A percentile compares a stretch with the other conserved stretches of the same genome.
Evolutionary conservation across 2,797 vertebrate genomes (phyloP).

Genomic region (Bryconaethiops microstoma): DNA sequence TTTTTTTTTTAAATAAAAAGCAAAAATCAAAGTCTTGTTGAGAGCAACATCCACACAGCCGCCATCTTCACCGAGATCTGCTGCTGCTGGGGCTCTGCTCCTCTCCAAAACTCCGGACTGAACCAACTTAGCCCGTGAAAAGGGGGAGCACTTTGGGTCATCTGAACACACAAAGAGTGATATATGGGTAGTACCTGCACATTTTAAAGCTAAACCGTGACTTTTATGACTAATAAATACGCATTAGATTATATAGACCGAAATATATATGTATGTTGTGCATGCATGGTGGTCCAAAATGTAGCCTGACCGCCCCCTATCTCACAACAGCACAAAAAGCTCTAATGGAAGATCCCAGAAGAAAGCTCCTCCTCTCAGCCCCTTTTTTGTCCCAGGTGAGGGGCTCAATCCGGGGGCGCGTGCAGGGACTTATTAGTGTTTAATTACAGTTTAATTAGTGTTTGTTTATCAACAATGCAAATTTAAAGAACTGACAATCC

Average conservation of each 20-base stretch:
- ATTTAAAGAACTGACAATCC: no score
- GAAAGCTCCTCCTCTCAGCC: conserved; percentile 39
- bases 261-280: no score
- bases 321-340: neutral
- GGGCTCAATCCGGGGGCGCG: conserved; percentile 16
- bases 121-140: conserved; percentile 44
- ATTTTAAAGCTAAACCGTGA: no score
- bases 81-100: conserved; percentile 56
- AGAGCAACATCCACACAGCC: conserved; percentile 62
- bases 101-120: conserved; percentile 58
- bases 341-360: conserved; percentile 32
- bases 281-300: neutral
- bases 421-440: no score
- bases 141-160: neutral
- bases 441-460: no score
- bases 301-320: neutral
- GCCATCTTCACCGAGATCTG: conserved; percentile 68
- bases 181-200: neutral
- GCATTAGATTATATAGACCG: neutral
- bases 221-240: no score
- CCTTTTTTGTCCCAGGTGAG: conserved; percentile 45
- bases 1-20: conserved; percentile 8
- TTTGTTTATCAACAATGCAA: no score
- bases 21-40: conserved; percentile 55
- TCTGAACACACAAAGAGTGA: neutral